phyloP scores from a whole-genome alignment of 2,888 invertebrate genomes.

The Tortrix viridana region DNA sequence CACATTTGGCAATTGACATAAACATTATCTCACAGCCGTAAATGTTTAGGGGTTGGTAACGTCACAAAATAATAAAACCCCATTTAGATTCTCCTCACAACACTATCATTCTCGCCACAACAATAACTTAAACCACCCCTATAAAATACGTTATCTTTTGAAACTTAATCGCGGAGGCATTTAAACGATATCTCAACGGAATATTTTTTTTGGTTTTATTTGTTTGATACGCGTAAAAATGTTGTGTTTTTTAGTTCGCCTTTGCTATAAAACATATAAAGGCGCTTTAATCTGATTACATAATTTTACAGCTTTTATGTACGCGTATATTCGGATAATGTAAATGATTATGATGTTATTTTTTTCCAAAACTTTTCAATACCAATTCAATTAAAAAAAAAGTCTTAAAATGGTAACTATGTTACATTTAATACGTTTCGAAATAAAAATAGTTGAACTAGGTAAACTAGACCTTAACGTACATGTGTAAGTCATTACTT shows the following conservation, averaged over 20 bases:
- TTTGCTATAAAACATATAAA: background rate
- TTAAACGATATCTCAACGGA: constrained; percentile 5
- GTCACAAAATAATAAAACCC: constrained; percentile 17
- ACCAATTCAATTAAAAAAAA: too few species aligned
- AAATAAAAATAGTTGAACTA: too few species aligned
- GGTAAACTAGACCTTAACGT: too few species aligned
- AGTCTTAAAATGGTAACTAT: too few species aligned
- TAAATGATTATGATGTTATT: too few species aligned
- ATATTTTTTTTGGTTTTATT: constrained; percentile 24
- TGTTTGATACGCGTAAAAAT: constrained; percentile 9
- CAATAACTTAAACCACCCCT: constrained; percentile 23
- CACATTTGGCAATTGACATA: constrained; percentile 15
- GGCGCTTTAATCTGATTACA: background rate
- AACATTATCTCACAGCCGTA: constrained; percentile 19
- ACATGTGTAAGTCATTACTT: too few species aligned
- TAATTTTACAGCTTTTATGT: too few species aligned
- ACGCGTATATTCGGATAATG: too few species aligned
- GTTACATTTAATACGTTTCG: too few species aligned
- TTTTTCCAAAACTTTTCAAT: too few species aligned
- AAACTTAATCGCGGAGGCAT: constrained; percentile 12
- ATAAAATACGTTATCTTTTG: constrained; percentile 33
- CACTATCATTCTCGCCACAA: constrained; percentile 4
- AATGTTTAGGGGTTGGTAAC: constrained; percentile 12
- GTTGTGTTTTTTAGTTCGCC: background rate
- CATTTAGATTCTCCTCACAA: constrained; percentile 27